Percentiles rank a stretch among this genome's conserved stretches.
Conservation (phyloP, 2,888 invertebrate species). For the Drosophila borealis region DNA sequence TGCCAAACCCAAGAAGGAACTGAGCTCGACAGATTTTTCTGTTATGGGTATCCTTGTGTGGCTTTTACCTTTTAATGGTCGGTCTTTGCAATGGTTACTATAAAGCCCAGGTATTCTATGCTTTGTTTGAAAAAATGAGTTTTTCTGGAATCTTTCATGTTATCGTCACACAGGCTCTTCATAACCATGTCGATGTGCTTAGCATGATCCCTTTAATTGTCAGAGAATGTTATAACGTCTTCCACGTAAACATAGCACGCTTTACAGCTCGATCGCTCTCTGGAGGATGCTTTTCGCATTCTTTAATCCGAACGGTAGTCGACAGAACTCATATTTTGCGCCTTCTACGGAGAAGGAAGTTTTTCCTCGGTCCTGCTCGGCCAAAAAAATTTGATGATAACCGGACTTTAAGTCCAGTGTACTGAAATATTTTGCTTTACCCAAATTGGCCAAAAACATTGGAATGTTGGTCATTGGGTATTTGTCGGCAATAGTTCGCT, state of each 20-base stretch:
- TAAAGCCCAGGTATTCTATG: background rate
- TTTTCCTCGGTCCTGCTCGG: background rate
- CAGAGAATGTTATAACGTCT: constrained; percentile 5
- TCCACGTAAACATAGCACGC: background rate
- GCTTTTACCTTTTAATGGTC: background rate
- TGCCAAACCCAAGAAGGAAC: constrained; percentile 1
- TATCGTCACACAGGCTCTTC: background rate
- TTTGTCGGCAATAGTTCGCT: background rate
- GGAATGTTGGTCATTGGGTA: constrained; percentile 8
- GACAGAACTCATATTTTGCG: constrained; percentile 8
- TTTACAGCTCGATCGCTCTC: constrained; percentile 2
- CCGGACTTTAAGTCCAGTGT: background rate
- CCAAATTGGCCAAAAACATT: background rate
- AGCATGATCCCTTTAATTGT: background rate
- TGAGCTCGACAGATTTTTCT: background rate
- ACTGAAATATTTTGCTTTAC: background rate
- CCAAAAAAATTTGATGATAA: background rate
- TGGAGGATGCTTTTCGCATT: constrained; percentile 13
- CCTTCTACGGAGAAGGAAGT: constrained; percentile 1
- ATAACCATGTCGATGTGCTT: background rate
- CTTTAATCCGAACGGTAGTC: constrained; percentile 7
- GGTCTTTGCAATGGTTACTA: background rate
- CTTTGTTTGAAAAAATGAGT: constrained; percentile 4
- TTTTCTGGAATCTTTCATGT: background rate
- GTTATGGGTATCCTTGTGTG: background rate